Evolutionary conservation across 1,140 invertebrate genomes (phyloP).

Genomic region (Lutraria rhynchaena): DNA sequence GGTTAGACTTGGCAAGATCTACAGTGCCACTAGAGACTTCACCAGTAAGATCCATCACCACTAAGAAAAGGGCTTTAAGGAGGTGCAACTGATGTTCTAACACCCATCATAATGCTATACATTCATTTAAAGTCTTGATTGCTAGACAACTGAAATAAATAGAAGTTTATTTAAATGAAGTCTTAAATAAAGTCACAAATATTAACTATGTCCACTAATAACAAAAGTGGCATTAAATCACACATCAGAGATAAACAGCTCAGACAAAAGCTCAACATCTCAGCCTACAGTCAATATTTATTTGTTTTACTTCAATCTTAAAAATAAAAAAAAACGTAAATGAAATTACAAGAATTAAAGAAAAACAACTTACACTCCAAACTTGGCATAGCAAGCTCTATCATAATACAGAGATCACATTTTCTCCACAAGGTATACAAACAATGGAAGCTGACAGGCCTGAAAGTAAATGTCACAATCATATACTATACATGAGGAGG

Average conservation of each 20-base stretch:
- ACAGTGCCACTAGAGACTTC: slow-evolving; percentile 94
- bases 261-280: no score
- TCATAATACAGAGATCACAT: slow-evolving; percentile 98
- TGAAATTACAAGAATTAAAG: no score
- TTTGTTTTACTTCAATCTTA: no score
- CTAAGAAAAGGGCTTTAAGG: slow-evolving; percentile 96
- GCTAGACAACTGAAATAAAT: slow-evolving; percentile 88
- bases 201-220: not conserved
- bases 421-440: slow-evolving; percentile 97
- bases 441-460: slow-evolving; percentile 94
- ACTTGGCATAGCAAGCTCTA: slow-evolving; percentile 98
- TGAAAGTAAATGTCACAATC: slow-evolving; percentile 79
- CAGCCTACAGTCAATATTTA: no score
- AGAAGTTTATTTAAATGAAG: no score
- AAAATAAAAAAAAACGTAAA: no score
- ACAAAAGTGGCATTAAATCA: not conserved
- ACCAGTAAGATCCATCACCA: slow-evolving; percentile 96
- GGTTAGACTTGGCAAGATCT: slow-evolving; percentile 95
- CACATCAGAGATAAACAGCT: not conserved
- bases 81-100: slow-evolving; percentile 96
- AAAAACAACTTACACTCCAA: slow-evolving; percentile 93
- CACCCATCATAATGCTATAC: slow-evolving; percentile 95
- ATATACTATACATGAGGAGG: no score
- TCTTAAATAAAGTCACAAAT: not conserved
- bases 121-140: slow-evolving; percentile 95